A percentile compares a stretch with the other conserved stretches of the same genome.
Conservation (phyloP, 64 coral and sea anemone species). For the Porites lutea region DNA sequence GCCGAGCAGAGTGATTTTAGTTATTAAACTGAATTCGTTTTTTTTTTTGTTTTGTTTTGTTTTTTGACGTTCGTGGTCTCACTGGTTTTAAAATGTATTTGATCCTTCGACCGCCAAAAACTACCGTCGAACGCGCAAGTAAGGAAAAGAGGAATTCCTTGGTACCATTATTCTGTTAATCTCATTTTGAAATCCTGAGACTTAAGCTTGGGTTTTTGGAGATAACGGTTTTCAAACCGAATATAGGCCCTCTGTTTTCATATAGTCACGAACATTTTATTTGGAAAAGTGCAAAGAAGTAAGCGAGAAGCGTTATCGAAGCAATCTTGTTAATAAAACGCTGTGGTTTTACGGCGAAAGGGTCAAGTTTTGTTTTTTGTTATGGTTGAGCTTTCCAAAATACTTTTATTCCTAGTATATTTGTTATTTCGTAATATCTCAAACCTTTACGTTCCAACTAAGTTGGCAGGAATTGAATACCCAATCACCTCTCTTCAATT, state of each 20-base stretch:
- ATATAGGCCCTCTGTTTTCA: no score
- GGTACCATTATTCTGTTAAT: no score
- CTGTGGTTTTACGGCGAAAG: background rate
- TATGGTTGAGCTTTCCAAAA: background rate
- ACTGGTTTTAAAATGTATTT: no score
- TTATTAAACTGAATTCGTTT: background rate
- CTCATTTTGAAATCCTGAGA: no score
- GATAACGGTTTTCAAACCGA: no score
- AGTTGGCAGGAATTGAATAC: background rate
- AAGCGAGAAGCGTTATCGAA: no score
- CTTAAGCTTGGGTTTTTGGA: no score
- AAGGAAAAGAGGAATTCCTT: no score
- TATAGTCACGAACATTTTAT: no score
- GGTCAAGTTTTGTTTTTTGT: background rate
- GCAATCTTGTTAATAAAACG: background rate
- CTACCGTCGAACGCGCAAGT: no score
- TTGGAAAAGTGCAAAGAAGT: no score
- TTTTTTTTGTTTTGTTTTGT: background rate
- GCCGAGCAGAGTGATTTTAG: background rate
- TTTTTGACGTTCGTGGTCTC: no score
- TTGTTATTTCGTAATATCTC: conserved; percentile 6
- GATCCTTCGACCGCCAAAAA: conserved; percentile 19
- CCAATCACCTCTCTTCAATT: background rate
- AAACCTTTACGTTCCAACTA: background rate
- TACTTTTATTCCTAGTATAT: background rate